Percentiles rank a stretch among this genome's conserved stretches.
Evolutionary conservation across 1,140 invertebrate genomes (phyloP).

Genomic region (Lepidurus arcticus): DNA sequence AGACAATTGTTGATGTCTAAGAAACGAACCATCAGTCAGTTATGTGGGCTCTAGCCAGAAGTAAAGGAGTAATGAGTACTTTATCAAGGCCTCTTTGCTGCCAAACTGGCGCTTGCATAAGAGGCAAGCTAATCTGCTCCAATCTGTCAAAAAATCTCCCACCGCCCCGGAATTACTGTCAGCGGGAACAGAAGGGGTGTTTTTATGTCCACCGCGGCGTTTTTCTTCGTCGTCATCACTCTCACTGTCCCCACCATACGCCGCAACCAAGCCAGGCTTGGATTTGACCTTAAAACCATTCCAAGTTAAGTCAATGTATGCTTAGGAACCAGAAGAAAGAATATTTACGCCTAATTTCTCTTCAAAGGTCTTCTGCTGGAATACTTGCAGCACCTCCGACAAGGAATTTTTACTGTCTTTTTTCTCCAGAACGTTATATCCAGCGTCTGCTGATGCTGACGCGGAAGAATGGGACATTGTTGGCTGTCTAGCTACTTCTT

Average conservation of each 20-base stretch:
- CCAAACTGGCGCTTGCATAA: constrained; percentile 79
- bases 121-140: constrained; percentile 83
- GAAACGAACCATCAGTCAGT: constrained; percentile 26
- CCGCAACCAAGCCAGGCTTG: constrained; percentile 56
- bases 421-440: constrained; percentile 78
- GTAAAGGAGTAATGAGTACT: neutral
- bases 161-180: constrained; percentile 50
- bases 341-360: neutral
- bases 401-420: constrained; percentile 41
- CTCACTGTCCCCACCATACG: constrained; percentile 65
- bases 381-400: constrained; percentile 32
- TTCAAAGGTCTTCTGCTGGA: constrained; percentile 28
- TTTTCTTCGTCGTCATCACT: constrained; percentile 55
- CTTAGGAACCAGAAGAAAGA: neutral
- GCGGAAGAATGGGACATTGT: constrained; percentile 29
- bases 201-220: constrained; percentile 42
- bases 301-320: no score
- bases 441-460: constrained; percentile 69
- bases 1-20: constrained; percentile 82
- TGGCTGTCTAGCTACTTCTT: constrained; percentile 69
- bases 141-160: constrained; percentile 70
- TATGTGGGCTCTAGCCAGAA: neutral
- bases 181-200: constrained; percentile 33
- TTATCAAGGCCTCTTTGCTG: constrained; percentile 33
- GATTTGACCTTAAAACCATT: neutral